phyloP scores from a whole-genome alignment of 2,888 invertebrate species.

The Neoitamus cyanurus region DNA sequence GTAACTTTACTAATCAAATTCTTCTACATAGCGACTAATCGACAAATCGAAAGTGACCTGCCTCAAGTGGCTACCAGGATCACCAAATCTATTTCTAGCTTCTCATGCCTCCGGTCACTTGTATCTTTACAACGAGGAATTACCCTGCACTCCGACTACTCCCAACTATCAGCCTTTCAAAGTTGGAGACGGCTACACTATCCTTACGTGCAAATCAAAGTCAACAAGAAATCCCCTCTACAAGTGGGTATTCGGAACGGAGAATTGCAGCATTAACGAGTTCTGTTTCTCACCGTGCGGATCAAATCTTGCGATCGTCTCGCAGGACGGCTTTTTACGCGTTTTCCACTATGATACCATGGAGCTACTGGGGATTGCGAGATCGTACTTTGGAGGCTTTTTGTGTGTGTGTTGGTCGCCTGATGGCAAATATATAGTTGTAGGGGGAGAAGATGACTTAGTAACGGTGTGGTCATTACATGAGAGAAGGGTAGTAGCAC shows the following conservation, averaged over 20 bases:
- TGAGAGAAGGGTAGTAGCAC: constrained; percentile 93
- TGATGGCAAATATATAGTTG: constrained; percentile 93
- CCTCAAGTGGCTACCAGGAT: constrained; percentile 97
- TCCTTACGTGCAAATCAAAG: constrained; percentile 96
- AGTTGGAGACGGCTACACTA: constrained; percentile 92
- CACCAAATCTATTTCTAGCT: constrained; percentile 91
- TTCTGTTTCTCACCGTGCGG: constrained; percentile 97
- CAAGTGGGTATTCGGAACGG: constrained; percentile 86
- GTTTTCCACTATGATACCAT: constrained; percentile 98
- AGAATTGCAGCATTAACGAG: constrained; percentile 90
- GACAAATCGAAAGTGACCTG: constrained; percentile 80
- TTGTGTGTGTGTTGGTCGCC: constrained; percentile 99
- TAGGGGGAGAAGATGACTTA: constrained; percentile 98
- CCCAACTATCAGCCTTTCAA: constrained; percentile 97
- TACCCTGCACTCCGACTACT: constrained; percentile 87
- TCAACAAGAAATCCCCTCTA: constrained; percentile 96
- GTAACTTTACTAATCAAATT: constrained; percentile 15
- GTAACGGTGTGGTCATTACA: constrained; percentile 96
- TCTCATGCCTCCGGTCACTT: constrained; percentile 96
- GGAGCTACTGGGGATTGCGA: constrained; percentile 92
- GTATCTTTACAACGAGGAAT: constrained; percentile 97
- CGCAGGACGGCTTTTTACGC: constrained; percentile 93
- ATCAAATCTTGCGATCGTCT: constrained; percentile 91
- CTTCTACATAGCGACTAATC: constrained; percentile 63
- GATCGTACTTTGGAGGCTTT: constrained; percentile 98